Evolutionary conservation across 2,888 invertebrate species (phyloP).

Genomic region (Diarsia rubi): DNA sequence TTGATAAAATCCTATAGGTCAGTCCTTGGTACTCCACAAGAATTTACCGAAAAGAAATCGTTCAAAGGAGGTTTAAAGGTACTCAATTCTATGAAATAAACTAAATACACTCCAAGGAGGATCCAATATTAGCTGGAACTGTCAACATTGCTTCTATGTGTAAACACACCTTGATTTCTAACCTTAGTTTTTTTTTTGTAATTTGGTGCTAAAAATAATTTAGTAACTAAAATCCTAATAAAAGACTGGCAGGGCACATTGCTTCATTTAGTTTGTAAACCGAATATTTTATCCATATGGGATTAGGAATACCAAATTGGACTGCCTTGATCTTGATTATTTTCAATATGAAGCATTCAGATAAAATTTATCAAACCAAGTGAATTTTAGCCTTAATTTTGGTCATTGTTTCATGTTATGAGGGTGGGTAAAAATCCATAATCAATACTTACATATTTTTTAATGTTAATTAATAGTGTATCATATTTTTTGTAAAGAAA

Average conservation of each 20-base stretch:
- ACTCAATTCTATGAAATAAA: not conserved
- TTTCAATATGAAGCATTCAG: not conserved
- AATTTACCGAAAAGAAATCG: not conserved
- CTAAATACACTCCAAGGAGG: not conserved
- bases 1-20: not conserved
- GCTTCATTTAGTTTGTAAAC: constrained; percentile 12
- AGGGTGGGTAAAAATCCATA: not conserved
- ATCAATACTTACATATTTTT: not conserved
- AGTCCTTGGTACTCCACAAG: not conserved
- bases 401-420: not conserved
- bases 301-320: not conserved
- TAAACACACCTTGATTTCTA: constrained; percentile 38
- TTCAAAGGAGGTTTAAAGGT: not conserved
- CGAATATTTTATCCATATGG: not conserved
- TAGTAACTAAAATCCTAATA: not conserved
- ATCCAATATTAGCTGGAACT: not conserved
- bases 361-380: not conserved
- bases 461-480: not conserved
- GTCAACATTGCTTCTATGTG: constrained; percentile 40
- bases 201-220: not conserved
- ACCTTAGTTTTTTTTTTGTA: not conserved
- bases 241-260: not conserved
- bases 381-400: not conserved
- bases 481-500: not conserved
- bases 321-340: not conserved